These are phyloP conservation scores for Linnaemya vulpina DNA, from an alignment of 2,888 invertebrate species.

Conservation along the genomic window DNA sequence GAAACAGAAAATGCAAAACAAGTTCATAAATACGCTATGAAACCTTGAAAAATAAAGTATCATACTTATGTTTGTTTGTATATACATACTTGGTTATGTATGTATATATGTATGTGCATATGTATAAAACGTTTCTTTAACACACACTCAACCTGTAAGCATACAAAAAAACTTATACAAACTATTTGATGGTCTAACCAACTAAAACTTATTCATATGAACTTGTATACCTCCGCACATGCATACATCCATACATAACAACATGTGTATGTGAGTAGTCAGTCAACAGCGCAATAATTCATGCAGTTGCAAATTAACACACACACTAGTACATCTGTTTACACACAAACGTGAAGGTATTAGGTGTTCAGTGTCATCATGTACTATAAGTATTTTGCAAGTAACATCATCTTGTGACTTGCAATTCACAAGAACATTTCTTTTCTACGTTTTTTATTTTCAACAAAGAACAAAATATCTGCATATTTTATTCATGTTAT, in stretches of 20 bases:
- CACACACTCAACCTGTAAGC: constrained; percentile 17
- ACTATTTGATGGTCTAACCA: constrained; percentile 54
- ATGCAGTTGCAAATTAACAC: constrained; percentile 49
- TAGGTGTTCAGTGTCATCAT: constrained; percentile 68
- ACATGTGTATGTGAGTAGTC: neutral
- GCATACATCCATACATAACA: neutral
- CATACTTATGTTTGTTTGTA: constrained; percentile 1
- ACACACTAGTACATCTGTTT: constrained; percentile 19
- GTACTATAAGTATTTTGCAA: constrained; percentile 57
- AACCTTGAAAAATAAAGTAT: constrained; percentile 67
- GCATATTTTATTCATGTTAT: constrained; percentile 23
- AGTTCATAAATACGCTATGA: constrained; percentile 55
- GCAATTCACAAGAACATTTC: constrained; percentile 27
- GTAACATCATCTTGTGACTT: constrained; percentile 60
- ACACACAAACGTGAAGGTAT: constrained; percentile 34
- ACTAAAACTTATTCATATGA: constrained; percentile 52
- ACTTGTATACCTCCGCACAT: constrained; percentile 5
- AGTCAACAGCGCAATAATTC: constrained; percentile 47
- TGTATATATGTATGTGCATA: neutral
- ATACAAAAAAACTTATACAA: constrained; percentile 30
- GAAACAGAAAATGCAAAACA: constrained; percentile 38
- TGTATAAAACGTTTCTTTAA: constrained; percentile 12
- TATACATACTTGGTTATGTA: constrained; percentile 9
- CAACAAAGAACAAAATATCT: constrained; percentile 53
- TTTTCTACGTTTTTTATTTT: constrained; percentile 55